Percentiles rank a stretch among this genome's conserved stretches.
Conservation (phyloP, 2,113 vertebrate species). For the Melanotaenia duboulayi region DNA sequence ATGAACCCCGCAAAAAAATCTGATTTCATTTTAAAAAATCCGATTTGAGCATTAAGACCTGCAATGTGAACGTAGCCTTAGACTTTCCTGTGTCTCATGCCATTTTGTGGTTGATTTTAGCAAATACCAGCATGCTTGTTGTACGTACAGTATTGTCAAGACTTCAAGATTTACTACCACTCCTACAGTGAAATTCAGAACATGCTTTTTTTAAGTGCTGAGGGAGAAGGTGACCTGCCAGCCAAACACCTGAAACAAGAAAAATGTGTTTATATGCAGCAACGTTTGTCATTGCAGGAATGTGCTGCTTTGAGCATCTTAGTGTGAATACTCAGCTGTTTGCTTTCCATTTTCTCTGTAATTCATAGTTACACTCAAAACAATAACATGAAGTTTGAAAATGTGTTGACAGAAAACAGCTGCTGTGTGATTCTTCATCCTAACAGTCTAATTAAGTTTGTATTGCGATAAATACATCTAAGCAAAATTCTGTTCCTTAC, state of each 20-base stretch:
- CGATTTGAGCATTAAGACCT: no score
- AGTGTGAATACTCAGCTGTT: neutral
- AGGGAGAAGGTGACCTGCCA: neutral
- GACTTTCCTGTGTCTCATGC: constrained; percentile 18
- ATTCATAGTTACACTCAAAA: neutral
- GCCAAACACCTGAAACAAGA: constrained; percentile 13
- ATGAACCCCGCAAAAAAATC: no score
- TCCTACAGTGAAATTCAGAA: neutral
- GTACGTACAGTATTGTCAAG: neutral
- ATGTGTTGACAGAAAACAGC: neutral
- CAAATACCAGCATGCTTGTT: neutral
- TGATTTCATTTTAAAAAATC: no score
- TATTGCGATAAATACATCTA: constrained; percentile 55
- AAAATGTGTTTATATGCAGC: neutral
- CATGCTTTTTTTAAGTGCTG: constrained; percentile 4
- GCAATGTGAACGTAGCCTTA: no score
- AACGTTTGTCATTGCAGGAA: neutral
- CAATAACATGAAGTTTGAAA: neutral
- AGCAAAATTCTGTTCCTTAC: constrained; percentile 75
- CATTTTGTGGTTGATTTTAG: neutral
- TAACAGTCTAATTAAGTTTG: neutral
- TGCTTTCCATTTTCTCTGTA: constrained; percentile 2
- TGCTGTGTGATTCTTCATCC: neutral
- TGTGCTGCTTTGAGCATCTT: neutral
- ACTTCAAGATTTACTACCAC: neutral